A percentile compares a stretch with the other conserved stretches of the same genome.
Conservation (phyloP, 2,797 vertebrate species). For the Sebastes goodei region DNA sequence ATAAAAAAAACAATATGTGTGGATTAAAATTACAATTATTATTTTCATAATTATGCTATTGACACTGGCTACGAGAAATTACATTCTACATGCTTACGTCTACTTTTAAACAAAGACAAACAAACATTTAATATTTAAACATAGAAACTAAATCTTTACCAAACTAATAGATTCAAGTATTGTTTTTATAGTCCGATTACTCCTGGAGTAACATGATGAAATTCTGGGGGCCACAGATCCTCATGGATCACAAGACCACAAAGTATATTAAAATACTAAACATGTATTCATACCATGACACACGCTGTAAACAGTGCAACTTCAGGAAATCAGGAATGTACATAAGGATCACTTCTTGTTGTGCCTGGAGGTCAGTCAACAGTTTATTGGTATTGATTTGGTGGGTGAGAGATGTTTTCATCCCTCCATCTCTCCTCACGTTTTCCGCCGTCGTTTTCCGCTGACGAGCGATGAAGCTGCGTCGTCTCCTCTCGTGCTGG, state of each 20-base stretch:
- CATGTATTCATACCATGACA: slow-evolving; percentile 19
- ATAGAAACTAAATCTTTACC: neutral
- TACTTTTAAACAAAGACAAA: neutral
- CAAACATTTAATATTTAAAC: neutral
- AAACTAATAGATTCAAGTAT: neutral
- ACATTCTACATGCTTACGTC: neutral
- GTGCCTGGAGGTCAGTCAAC: neutral
- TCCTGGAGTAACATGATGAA: neutral
- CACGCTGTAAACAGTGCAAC: neutral
- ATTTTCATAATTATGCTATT: too few species aligned
- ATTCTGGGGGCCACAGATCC: neutral
- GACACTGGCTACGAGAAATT: neutral
- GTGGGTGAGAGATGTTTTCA: neutral
- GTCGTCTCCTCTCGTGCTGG: slow-evolving; percentile 15
- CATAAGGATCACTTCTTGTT: neutral
- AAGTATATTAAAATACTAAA: neutral
- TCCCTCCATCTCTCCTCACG: neutral
- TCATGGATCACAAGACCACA: neutral
- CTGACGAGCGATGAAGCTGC: neutral
- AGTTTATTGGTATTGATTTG: neutral
- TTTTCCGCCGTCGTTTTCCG: slow-evolving; percentile 63
- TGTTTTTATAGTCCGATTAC: neutral
- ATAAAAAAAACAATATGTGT: neutral
- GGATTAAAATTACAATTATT: neutral
- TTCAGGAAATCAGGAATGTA: slow-evolving; percentile 9